Conservation (phyloP, 1,140 invertebrate genomes). For the Limonius californicus region DNA sequence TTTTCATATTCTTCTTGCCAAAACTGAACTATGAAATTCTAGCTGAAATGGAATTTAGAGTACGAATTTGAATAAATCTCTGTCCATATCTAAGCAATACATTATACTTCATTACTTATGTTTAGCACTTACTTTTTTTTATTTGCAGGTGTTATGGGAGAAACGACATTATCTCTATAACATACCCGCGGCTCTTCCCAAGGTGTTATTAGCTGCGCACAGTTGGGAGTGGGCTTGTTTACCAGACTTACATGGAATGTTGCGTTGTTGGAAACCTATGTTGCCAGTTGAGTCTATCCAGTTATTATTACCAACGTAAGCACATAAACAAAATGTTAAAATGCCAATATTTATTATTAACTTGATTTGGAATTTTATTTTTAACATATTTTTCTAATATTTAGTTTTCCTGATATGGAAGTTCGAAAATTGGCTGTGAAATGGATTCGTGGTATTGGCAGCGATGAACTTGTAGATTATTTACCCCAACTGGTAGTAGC, state of each 20-base stretch:
- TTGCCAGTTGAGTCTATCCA: slow-evolving; percentile 86
- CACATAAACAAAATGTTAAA: too few species aligned
- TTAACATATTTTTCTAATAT: slow-evolving; percentile 11
- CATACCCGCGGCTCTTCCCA: slow-evolving; percentile 81
- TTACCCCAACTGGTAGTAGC: slow-evolving; percentile 93
- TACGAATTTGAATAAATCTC: too few species aligned
- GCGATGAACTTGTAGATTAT: slow-evolving; percentile 87
- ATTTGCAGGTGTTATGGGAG: slow-evolving; percentile 82
- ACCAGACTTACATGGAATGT: slow-evolving; percentile 77
- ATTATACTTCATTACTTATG: too few species aligned
- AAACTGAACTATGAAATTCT: too few species aligned
- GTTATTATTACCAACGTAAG: slow-evolving; percentile 84
- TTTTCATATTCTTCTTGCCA: too few species aligned
- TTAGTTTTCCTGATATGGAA: slow-evolving; percentile 84
- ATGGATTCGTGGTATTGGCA: slow-evolving; percentile 73
- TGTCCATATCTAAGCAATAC: too few species aligned
- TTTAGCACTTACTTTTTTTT: background rate
- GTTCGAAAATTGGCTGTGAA: slow-evolving; percentile 80
- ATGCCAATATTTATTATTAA: too few species aligned
- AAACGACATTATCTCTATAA: slow-evolving; percentile 86
- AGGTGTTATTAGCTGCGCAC: slow-evolving; percentile 84
- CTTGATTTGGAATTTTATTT: background rate
- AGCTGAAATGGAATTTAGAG: too few species aligned
- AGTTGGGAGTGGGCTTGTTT: slow-evolving; percentile 87
- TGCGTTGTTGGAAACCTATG: slow-evolving; percentile 77